Conservation (phyloP, 1,140 invertebrate species). For the Capitella teleta region DNA sequence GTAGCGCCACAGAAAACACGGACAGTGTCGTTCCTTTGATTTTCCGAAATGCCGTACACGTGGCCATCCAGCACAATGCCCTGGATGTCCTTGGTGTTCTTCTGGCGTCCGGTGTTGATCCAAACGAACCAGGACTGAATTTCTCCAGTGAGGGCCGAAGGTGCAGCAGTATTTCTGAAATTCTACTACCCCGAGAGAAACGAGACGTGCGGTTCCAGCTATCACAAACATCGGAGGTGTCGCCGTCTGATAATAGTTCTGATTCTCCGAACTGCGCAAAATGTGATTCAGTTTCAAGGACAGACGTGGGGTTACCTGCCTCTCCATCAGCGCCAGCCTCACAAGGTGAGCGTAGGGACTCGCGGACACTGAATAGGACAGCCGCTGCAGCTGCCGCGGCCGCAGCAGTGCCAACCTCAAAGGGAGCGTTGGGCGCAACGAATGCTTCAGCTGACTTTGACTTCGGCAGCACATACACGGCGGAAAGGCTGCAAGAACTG, state of each 20-base stretch:
- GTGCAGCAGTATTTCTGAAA: background rate
- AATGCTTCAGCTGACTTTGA: slow-evolving; percentile 8
- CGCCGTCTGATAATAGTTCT: no score
- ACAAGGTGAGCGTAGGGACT: no score
- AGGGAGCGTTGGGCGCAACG: background rate
- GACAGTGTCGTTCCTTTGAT: background rate
- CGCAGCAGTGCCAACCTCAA: background rate
- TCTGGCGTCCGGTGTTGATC: slow-evolving; percentile 48
- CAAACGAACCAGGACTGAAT: slow-evolving; percentile 43
- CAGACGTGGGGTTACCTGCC: no score
- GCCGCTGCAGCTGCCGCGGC: no score
- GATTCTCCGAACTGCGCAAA: no score
- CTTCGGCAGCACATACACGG: slow-evolving; percentile 38
- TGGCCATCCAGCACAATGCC: slow-evolving; percentile 49
- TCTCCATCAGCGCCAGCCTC: no score
- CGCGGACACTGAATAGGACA: no score
- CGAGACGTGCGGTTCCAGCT: background rate
- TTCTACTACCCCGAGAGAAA: background rate
- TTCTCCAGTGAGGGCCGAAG: background rate
- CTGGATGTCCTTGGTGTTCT: slow-evolving; percentile 48
- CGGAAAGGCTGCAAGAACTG: slow-evolving; percentile 45
- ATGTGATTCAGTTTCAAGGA: no score
- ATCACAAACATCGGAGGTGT: no score
- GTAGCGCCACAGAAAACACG: no score
- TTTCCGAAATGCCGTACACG: slow-evolving; percentile 49